Evolutionary conservation across 1,140 invertebrate genomes (phyloP), one percentile per base, ranked within the genome.

Genomic region (Chionoecetes opilio): DNA sequence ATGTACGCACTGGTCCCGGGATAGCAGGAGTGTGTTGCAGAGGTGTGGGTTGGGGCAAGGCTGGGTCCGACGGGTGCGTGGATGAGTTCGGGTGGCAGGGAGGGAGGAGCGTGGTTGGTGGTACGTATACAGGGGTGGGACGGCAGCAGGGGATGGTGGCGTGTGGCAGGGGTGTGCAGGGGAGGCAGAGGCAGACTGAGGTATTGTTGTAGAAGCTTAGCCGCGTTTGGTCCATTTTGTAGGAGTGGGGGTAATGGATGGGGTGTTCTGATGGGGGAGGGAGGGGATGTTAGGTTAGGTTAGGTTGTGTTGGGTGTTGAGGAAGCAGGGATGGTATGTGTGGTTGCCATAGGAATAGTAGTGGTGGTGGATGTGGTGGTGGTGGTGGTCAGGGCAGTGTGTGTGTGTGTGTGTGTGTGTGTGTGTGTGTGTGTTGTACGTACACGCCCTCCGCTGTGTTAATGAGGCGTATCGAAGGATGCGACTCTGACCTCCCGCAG

Each of bases 391-490:
- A 17, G 0, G 46, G 46, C 9, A 9, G 2, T 53, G 46, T 75
- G 63, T 75, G 63, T 75, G 63, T 75, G 63, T 75, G 63, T 75
- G 63, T 75, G 63, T 75, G 63, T 75, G 63, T 75, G 46, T 3
- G 46, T n/a, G 63, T 0, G 21, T 2, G 63, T n/a, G 63, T 75
- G 21, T 75, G 63, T 11, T 75, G 11, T 17, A 6, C n/a, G 8
- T n/a, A n/a, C 63, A 75, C 63, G 63, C 63, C 63, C 63, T 21
- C n/a, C n/a, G 63, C 63, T 75, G 63, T 75, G 63, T 75, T 75
- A 75, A 75, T 75, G 63, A 75, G 63, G 63, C 63, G 63, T 75
- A 75, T 26, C 63, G 63, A 75, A 75, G n/a, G 63, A 75, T 75
- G 63, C 63, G 21, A 75, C 63, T 75, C 11, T n/a, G 63, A 75